Conservation (phyloP, 1,140 invertebrate genomes). For the Homarus americanus region DNA sequence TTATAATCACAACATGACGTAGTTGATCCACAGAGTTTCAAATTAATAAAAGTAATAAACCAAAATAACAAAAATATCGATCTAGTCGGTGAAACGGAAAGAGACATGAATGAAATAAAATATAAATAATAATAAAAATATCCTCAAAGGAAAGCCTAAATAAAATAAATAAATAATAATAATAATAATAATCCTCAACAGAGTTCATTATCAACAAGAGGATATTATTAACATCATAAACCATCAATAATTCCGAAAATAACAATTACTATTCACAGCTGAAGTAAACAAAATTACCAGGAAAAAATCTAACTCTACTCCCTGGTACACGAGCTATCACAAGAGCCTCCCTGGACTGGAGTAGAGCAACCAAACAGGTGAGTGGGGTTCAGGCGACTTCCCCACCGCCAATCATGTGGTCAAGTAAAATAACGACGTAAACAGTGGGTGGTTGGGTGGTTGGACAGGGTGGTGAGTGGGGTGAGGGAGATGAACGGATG, state of each 20-base stretch:
- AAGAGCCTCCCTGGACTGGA: no score
- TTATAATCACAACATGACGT: background rate
- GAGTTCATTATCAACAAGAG: background rate
- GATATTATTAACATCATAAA: background rate
- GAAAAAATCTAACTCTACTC: no score
- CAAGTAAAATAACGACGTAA: no score
- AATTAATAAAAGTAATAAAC: background rate
- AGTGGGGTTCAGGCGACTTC: no score
- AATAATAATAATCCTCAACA: background rate
- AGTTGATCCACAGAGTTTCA: background rate
- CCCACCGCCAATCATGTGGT: no score
- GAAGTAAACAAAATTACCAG: no score
- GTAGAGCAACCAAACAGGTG: no score
- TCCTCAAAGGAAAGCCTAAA: background rate
- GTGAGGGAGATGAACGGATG: no score
- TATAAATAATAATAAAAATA: background rate
- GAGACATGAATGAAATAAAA: background rate
- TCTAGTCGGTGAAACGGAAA: background rate
- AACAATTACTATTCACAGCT: no score
- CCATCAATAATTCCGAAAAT: background rate
- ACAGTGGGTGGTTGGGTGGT: no score
- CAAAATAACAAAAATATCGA: background rate
- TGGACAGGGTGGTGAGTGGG: no score
- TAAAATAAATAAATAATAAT: background rate
- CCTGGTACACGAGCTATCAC: background rate